These are phyloP conservation scores for Ormyrus rosae DNA, from an alignment of 2,888 invertebrate species.

Conservation along the genomic window DNA sequence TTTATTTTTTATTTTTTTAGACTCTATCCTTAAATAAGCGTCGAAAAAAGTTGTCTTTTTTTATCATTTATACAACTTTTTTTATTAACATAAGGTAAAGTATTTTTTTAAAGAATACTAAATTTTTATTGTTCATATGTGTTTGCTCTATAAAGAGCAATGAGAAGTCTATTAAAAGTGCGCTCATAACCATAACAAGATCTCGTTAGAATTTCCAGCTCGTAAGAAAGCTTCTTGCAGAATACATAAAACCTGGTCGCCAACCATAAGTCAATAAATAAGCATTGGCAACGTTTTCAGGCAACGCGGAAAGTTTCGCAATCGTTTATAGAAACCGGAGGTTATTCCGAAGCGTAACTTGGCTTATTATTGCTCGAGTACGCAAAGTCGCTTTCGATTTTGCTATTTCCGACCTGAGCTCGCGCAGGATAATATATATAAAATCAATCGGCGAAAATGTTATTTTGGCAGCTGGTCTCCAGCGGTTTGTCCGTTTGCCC, in stretches of 20 bases:
- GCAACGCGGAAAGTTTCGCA: constrained; percentile 22
- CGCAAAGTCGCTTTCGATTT: constrained; percentile 19
- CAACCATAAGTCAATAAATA: constrained; percentile 61
- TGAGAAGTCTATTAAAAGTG: neutral
- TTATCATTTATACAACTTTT: too few species aligned
- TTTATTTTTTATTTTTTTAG: too few species aligned
- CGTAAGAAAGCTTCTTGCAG: too few species aligned
- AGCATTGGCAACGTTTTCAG: neutral
- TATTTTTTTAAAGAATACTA: neutral
- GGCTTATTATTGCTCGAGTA: constrained; percentile 31
- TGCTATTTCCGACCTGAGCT: constrained; percentile 5
- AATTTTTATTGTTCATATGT: too few species aligned
- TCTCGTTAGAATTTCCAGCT: neutral
- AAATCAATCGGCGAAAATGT: constrained; percentile 11
- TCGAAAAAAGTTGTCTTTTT: too few species aligned
- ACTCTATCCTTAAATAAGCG: too few species aligned
- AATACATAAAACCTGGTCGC: neutral
- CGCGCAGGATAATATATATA: neutral
- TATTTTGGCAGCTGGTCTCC: constrained; percentile 21
- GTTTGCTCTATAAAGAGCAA: neutral
- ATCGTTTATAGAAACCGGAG: constrained; percentile 35
- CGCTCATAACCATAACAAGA: neutral
- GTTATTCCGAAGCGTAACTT: constrained; percentile 27
- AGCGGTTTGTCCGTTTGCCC: constrained; percentile 14
- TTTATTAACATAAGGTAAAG: neutral